Percentiles rank a stretch among this genome's conserved stretches.
Conservation (phyloP, 2,888 invertebrate species). For the Pecten maximus region DNA sequence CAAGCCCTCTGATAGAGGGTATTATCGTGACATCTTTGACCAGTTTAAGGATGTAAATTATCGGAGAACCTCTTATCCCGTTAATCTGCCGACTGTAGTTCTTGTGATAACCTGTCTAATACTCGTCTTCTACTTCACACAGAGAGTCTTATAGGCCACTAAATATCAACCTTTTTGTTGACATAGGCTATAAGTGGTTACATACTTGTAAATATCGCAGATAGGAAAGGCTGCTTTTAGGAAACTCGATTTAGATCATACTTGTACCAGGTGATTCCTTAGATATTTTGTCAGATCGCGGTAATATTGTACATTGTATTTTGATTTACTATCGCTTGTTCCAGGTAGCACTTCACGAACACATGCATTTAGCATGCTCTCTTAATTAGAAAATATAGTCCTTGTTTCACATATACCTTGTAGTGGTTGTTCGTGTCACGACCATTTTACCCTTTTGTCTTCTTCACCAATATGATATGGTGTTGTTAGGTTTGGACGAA, state of each 20-base stretch:
- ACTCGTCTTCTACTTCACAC: background rate
- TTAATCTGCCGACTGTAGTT: background rate
- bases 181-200: background rate
- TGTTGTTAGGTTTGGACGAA: background rate
- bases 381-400: background rate
- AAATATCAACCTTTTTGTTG: background rate
- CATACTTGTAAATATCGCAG: background rate
- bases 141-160: background rate
- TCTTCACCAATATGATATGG: background rate
- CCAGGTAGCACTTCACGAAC: background rate
- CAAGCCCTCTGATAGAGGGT: background rate
- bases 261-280: background rate
- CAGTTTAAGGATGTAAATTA: background rate
- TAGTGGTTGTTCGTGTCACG: background rate
- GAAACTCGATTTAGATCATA: background rate
- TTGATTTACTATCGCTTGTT: background rate
- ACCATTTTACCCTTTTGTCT: background rate
- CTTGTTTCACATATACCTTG: background rate
- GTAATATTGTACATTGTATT: background rate
- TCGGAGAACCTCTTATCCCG: background rate
- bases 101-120: background rate
- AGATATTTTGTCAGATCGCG: background rate
- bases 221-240: background rate
- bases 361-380: background rate
- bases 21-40: background rate